A percentile compares a stretch with the other conserved stretches of the same genome.
Evolutionary conservation across 2,888 invertebrate species (phyloP).

Genomic region (Danaus chrysippus): DNA sequence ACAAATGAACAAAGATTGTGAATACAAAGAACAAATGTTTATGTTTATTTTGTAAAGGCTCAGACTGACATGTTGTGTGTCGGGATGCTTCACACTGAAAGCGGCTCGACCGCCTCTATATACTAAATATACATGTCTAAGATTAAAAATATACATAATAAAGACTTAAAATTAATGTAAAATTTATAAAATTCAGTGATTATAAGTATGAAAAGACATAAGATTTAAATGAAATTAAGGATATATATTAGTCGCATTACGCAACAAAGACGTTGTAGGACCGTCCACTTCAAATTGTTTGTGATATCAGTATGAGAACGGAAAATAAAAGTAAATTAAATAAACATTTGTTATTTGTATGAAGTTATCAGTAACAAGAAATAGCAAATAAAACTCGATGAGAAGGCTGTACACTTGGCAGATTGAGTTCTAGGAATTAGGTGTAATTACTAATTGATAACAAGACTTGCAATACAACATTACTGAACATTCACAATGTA

Average conservation of each 20-base stretch:
- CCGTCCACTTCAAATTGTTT: neutral
- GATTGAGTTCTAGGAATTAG: neutral
- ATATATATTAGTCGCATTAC: no score
- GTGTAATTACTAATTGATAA: neutral
- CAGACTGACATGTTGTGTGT: slow-evolving; percentile 55
- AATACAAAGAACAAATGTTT: slow-evolving; percentile 27
- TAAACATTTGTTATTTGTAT: slow-evolving; percentile 1
- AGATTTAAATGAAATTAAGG: no score
- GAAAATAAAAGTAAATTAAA: neutral
- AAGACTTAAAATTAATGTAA: no score
- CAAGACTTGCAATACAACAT: neutral
- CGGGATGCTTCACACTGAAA: slow-evolving; percentile 10
- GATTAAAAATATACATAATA: no score
- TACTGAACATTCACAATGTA: neutral
- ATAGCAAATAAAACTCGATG: neutral
- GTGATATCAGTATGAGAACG: neutral
- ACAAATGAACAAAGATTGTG: slow-evolving; percentile 29
- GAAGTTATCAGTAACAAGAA: neutral
- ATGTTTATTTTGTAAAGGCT: slow-evolving; percentile 33
- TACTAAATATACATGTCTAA: no score
- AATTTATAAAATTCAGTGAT: no score
- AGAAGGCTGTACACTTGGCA: slow-evolving; percentile 6
- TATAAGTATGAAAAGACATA: no score
- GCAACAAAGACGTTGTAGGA: no score
- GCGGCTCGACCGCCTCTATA: slow-evolving; percentile 1